Evolutionary conservation across 2,888 invertebrate genomes (phyloP), one percentile per base, ranked within the genome.

Genomic region (Seira musarum): DNA sequence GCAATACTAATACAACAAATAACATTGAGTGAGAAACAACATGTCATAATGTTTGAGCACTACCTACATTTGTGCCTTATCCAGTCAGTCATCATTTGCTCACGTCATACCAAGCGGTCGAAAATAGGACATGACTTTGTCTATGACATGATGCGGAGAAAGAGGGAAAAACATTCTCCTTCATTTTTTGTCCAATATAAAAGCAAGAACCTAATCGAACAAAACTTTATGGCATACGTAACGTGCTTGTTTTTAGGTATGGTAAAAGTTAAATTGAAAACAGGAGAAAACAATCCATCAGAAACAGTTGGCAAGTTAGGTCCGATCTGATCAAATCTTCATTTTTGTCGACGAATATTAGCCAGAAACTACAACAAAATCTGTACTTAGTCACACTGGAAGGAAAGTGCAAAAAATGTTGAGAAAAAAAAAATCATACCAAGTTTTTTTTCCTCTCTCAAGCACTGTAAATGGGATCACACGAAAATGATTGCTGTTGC

Each of bases 291-390:
- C 79, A 79, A 79, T 79, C 79, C 67, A 79, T 79, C 79, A 79
- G 79, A 79, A 79, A 64, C 73, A 73, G 71, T 72, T 67, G 68
- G 81, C 74, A 79, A 69, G 68, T 67, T 71, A 30, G 30, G 30
- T 30, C 30, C 30, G 53, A 60, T 67, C 64, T 76, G 72, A 82
- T 80, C 82, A 82, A 82, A 82, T 82, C 80, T 79, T 82, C 79
- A 82, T 82, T 82, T 53, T 53, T 53, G 30, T 30, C 79, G 71
- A 46, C 64, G 75, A 79, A 75, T 82, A 82, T 82, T 79, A 79
- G 82, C 49, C 69, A 60, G 68, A 67, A 30, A 66, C 35, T n/a
- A 17, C n/a, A 67, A 64, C 66, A 15, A 74, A 76, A 69, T 66
- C 69, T 63, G 21, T 61, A 53, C 17, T 57, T 49, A 57, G 49